These are phyloP conservation scores for Melanostoma mellinum DNA, from an alignment of 2,888 invertebrate species.

Conservation along the genomic window DNA sequence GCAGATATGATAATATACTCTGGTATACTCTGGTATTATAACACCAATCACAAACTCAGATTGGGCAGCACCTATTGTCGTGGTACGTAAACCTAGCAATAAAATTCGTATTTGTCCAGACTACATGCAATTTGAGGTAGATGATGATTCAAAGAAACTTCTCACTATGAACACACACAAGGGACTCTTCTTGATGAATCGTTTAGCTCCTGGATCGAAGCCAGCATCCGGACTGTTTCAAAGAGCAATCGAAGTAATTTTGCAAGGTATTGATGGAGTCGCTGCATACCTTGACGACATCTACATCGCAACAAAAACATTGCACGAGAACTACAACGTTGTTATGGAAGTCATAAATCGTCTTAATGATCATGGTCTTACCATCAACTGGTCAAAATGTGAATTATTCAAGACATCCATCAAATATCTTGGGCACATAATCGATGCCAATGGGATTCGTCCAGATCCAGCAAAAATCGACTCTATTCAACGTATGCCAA, in stretches of 20 bases:
- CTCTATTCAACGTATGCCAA: conserved; percentile 34
- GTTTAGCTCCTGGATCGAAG: conserved; percentile 31
- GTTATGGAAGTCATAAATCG: conserved; percentile 25
- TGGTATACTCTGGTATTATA: conserved; percentile 33
- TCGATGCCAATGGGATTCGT: conserved; percentile 29
- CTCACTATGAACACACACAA: conserved; percentile 22
- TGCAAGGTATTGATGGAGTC: conserved; percentile 35
- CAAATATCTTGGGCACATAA: conserved; percentile 40
- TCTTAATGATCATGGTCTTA: conserved; percentile 39
- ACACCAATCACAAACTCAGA: conserved; percentile 54
- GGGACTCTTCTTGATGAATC: conserved; percentile 8
- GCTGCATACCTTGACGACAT: conserved; percentile 28
- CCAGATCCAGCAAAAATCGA: conserved; percentile 31
- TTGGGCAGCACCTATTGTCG: conserved; percentile 56
- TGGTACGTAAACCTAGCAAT: conserved; percentile 41
- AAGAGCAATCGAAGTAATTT: conserved; percentile 34
- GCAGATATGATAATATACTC: no score
- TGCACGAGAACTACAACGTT: conserved; percentile 21
- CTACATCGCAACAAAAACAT: conserved; percentile 14
- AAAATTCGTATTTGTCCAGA: conserved; percentile 54
- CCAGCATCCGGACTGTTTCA: conserved; percentile 37
- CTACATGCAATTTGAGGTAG: conserved; percentile 59
- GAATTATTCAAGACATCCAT: conserved; percentile 37
- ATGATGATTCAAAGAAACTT: no score
- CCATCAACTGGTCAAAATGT: conserved; percentile 42